These are phyloP conservation scores for Eupithecia vulgata DNA, from an alignment of 2,888 invertebrate genomes.

Conservation along the genomic window DNA sequence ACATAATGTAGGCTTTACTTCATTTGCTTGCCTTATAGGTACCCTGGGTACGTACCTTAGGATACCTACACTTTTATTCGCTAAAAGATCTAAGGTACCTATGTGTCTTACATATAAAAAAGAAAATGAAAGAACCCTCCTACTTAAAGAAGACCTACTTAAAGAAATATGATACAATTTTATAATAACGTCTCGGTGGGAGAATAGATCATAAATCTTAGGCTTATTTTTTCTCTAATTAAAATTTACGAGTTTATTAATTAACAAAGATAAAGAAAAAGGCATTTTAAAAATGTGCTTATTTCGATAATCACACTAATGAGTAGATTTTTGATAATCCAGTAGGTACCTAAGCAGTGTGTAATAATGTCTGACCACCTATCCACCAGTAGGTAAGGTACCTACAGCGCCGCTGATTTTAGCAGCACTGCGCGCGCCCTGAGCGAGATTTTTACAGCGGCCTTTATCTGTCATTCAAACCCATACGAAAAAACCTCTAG, in stretches of 20 bases:
- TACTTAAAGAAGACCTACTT: neutral
- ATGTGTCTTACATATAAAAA: too few species aligned
- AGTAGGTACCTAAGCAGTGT: constrained; percentile 5
- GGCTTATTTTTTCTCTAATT: constrained; percentile 26
- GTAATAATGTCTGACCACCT: constrained; percentile 8
- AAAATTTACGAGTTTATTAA: constrained; percentile 36
- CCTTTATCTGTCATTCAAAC: too few species aligned
- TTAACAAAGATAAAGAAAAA: constrained; percentile 25
- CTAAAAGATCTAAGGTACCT: neutral
- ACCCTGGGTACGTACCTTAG: neutral
- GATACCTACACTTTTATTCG: neutral
- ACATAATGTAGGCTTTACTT: neutral
- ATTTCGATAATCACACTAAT: constrained; percentile 21
- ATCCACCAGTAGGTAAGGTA: neutral
- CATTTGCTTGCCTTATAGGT: neutral
- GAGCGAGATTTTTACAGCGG: too few species aligned
- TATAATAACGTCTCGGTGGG: constrained; percentile 9
- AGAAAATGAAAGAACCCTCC: neutral
- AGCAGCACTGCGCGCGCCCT: too few species aligned
- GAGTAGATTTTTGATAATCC: constrained; percentile 25
- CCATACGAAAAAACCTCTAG: too few species aligned
- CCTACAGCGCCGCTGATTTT: too few species aligned
- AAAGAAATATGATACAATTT: neutral
- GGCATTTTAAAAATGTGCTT: constrained; percentile 7
- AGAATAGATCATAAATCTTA: constrained; percentile 22